Percentiles rank a stretch among this genome's conserved stretches.
Evolutionary conservation across 2,888 invertebrate genomes (phyloP).

Genomic region (Charanyca ferruginea): DNA sequence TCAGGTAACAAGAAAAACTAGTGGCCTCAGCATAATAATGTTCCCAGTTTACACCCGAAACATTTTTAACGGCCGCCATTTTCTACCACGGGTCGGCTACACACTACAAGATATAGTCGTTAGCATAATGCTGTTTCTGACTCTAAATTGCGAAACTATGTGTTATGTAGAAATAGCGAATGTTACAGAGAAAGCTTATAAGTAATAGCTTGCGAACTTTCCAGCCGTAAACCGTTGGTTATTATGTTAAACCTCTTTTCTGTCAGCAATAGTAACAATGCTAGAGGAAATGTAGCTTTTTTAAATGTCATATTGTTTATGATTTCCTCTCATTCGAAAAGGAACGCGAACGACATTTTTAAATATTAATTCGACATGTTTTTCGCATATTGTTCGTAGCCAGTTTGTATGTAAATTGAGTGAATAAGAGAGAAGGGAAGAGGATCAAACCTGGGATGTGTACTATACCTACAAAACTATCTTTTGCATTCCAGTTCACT

Average conservation of each 20-base stretch:
- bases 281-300: conserved; percentile 50
- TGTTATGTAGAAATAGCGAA: conserved; percentile 64
- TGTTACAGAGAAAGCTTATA: conserved; percentile 65
- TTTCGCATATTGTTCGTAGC: conserved; percentile 27
- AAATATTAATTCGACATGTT: conserved; percentile 47
- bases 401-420: conserved; percentile 38
- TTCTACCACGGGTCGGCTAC: conserved; percentile 52
- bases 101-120: conserved; percentile 69
- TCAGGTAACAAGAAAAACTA: conserved; percentile 56
- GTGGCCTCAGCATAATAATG: conserved; percentile 36
- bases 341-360: conserved; percentile 46
- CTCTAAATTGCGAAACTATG: conserved; percentile 73
- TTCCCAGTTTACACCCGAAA: conserved; percentile 58
- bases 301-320: conserved; percentile 53
- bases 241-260: conserved; percentile 61
- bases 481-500: conserved; percentile 4
- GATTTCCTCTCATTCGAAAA: conserved; percentile 55
- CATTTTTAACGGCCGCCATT: conserved; percentile 62
- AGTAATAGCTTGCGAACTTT: conserved; percentile 61
- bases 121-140: conserved; percentile 72
- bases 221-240: conserved; percentile 50
- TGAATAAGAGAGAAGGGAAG: conserved; percentile 13
- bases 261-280: conserved; percentile 60
- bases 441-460: neutral
- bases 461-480: conserved; percentile 2